Base-by-base conservation (phyloP, 2,888 invertebrate genomes). In the Limnephilus lunatus region DNA sequence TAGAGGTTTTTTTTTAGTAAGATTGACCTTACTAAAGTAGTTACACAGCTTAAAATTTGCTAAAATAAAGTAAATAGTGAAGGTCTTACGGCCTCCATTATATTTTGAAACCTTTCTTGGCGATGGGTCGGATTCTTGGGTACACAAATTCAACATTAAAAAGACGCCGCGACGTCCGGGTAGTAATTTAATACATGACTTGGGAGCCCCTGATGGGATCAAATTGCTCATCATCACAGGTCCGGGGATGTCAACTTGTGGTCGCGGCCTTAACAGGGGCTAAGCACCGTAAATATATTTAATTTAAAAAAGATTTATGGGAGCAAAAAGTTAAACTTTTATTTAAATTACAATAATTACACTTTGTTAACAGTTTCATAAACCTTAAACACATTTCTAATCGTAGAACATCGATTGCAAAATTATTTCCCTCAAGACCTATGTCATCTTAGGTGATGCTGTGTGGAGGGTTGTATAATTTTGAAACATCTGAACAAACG, bases 171-270 rank as follows among this genome's bases (percentile, higher is more conserved):
- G 68, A 88, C 88, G 88, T 88, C 88, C 88, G 88, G 88, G 31
- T 31, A n/a, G 91, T 93, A 93, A 93, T 92, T 93, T 93, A 92
- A 93, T 93, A 92, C 92, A 93, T 93, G 89, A 82, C 93, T 80
- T 89, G 93, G 93, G 93, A 93, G 88, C 90, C 93, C 91, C 93
- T 85, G n/a, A 85, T 82, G 93, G 86, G 89, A 93, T 93, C 92
- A 92, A 90, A 93, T 91, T 91, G 91, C 91, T 91, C 91, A 85
- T 91, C 88, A 88, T 88, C 35, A 53, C 30, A 80, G 30, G 68
- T 25, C 19, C 30, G 88, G 68, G 88, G 68, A 31, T 19, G 14
- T 32, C 30, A 88, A 88, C 88, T 19, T 31, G 68, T 31, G 35
- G 30, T 19, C 53, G 48, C 25, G 25, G 25, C 25, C 35, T 25